Conservation (phyloP, 2,797 vertebrate species). For the Eremophila alpestris region DNA sequence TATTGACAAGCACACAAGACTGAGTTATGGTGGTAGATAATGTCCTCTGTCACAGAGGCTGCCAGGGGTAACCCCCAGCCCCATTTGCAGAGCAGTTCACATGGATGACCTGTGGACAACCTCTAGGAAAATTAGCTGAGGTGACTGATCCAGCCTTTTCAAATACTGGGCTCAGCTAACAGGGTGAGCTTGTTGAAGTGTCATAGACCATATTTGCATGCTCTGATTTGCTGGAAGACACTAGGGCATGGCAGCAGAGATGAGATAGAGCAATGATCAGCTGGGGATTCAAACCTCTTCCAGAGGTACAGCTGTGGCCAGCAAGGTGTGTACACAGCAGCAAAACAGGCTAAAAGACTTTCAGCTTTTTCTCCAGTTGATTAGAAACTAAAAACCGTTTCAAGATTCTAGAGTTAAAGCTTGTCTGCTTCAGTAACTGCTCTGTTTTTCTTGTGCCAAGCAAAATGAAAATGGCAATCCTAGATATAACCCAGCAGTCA, state of each 20-base stretch:
- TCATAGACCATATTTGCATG: not conserved
- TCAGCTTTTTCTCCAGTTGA: not conserved
- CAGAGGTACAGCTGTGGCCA: not conserved
- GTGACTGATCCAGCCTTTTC: not conserved
- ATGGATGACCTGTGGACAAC: not conserved
- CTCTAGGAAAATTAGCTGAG: not conserved
- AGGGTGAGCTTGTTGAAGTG: not conserved
- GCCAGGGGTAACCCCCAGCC: not conserved
- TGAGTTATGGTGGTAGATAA: not conserved
- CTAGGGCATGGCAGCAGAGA: not conserved
- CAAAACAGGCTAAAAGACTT: not conserved
- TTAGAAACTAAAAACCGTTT: not conserved
- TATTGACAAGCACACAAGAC: not conserved
- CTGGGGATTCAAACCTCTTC: not conserved
- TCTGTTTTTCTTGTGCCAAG: not conserved
- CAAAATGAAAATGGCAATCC: slow-evolving; percentile 17
- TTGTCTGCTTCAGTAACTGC: not conserved
- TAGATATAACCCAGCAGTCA: not conserved
- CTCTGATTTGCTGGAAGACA: not conserved
- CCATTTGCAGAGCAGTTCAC: not conserved
- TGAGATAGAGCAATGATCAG: not conserved
- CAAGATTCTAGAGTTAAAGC: not conserved
- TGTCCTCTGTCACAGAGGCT: not conserved
- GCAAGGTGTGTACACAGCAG: not conserved
- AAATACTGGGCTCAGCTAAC: not conserved